Percentiles rank a stretch among this genome's conserved stretches.
Evolutionary conservation across 2,113 vertebrate genomes (phyloP).

Genomic region (Myiagra hebetior): DNA sequence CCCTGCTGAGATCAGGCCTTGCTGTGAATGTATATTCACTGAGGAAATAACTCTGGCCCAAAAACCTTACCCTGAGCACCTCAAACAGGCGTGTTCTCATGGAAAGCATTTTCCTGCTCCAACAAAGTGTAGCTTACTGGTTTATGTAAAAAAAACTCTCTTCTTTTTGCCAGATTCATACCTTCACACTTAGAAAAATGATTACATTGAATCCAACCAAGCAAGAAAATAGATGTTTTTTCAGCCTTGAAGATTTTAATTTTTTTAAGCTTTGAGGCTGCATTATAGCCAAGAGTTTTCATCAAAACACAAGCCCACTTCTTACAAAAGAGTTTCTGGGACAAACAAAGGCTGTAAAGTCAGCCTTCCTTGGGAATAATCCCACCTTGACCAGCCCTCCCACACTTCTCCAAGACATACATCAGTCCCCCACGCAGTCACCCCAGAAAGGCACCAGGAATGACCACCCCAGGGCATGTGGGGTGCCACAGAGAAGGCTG

Average conservation of each 20-base stretch:
- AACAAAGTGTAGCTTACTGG: background rate
- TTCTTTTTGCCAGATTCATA: background rate
- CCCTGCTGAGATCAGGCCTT: background rate
- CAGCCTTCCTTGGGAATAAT: background rate
- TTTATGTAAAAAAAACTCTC: background rate
- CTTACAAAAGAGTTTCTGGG: background rate
- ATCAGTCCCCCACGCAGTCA: rapidly evolving
- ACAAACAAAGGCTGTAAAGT: background rate
- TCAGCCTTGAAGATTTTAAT: background rate
- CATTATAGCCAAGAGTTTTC: background rate
- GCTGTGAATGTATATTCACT: background rate
- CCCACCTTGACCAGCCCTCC: background rate
- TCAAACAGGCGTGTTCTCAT: background rate
- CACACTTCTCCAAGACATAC: background rate
- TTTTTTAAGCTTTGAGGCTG: background rate
- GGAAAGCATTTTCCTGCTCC: background rate
- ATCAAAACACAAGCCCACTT: background rate
- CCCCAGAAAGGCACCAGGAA: no score
- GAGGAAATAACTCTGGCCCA: background rate
- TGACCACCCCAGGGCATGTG: rapidly evolving
- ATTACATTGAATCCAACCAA: background rate
- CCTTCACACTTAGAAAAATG: background rate
- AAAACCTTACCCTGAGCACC: background rate
- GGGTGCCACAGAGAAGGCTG: rapidly evolving
- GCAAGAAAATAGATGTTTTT: background rate